Evolutionary conservation across 2,888 invertebrate genomes (phyloP).

Genomic region (Ophioninae sp.): DNA sequence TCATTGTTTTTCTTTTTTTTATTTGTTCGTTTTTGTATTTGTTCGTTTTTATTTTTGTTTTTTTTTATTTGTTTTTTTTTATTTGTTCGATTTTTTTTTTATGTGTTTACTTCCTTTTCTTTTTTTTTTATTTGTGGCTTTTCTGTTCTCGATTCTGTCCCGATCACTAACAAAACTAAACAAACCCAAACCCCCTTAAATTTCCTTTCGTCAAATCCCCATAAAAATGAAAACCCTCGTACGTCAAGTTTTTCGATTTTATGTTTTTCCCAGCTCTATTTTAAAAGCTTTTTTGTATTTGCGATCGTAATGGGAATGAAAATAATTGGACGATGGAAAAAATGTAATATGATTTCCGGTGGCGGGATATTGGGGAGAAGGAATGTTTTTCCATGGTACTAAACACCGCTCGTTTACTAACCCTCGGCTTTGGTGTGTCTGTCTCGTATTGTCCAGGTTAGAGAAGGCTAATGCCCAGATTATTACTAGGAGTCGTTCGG

Average conservation of each 20-base stretch:
- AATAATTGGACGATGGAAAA: neutral
- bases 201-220: neutral
- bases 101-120: neutral
- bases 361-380: neutral
- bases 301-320: neutral
- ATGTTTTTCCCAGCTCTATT: neutral
- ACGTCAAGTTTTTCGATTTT: neutral
- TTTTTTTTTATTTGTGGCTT: conserved; percentile 7
- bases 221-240: neutral
- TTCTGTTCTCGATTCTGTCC: neutral
- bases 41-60: too few species aligned
- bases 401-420: conserved; percentile 77
- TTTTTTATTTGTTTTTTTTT: too few species aligned
- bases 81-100: too few species aligned
- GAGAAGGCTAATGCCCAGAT: conserved; percentile 89
- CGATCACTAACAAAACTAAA: conserved; percentile 37
- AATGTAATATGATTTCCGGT: neutral
- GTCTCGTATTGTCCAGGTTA: conserved; percentile 81
- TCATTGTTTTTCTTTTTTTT: too few species aligned
- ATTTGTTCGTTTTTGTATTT: too few species aligned
- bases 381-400: conserved; percentile 53
- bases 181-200: neutral
- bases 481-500: conserved; percentile 91
- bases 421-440: conserved; percentile 74
- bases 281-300: too few species aligned